phyloP scores from a whole-genome alignment of 1,140 invertebrate species.

The Pseudomyrmex flavicornis region DNA sequence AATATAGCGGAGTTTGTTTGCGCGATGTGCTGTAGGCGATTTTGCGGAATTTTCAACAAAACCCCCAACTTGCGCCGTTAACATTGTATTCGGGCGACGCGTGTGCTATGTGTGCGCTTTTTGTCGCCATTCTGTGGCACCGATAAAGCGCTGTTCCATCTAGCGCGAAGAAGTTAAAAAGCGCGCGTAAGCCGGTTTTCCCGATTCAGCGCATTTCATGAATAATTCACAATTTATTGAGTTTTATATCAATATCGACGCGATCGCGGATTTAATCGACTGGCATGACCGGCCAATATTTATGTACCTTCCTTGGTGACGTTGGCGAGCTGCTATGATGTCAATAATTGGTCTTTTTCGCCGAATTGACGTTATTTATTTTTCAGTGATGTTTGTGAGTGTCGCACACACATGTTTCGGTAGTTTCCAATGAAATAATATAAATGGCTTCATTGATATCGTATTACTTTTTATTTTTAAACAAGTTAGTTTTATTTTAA shows the following conservation, averaged over 20 bases:
- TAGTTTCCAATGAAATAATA: constrained; percentile 15
- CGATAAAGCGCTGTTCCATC: constrained; percentile 43
- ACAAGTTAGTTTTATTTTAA: neutral
- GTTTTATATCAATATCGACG: constrained; percentile 56
- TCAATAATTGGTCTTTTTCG: constrained; percentile 18
- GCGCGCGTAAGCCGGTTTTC: constrained; percentile 29
- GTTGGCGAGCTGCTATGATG: neutral
- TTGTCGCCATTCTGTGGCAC: constrained; percentile 32
- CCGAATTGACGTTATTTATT: constrained; percentile 45
- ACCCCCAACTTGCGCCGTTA: constrained; percentile 49
- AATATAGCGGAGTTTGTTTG: constrained; percentile 43
- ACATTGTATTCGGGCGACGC: constrained; percentile 24
- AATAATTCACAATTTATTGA: constrained; percentile 61
- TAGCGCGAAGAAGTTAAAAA: constrained; percentile 57
- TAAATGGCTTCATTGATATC: constrained; percentile 34
- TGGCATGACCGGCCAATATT: constrained; percentile 35
- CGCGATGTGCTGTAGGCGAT: constrained; percentile 36
- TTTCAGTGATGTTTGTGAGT: neutral
- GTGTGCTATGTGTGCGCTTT: constrained; percentile 4
- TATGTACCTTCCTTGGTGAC: constrained; percentile 31
- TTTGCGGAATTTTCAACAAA: constrained; percentile 44
- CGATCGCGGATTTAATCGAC: constrained; percentile 50
- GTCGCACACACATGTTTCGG: neutral
- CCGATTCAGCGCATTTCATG: constrained; percentile 35
- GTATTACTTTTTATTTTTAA: constrained; percentile 33